Evolutionary conservation across 1,140 invertebrate genomes (phyloP), one percentile per base, ranked within the genome.

Genomic region (Drosophila bifasciata): DNA sequence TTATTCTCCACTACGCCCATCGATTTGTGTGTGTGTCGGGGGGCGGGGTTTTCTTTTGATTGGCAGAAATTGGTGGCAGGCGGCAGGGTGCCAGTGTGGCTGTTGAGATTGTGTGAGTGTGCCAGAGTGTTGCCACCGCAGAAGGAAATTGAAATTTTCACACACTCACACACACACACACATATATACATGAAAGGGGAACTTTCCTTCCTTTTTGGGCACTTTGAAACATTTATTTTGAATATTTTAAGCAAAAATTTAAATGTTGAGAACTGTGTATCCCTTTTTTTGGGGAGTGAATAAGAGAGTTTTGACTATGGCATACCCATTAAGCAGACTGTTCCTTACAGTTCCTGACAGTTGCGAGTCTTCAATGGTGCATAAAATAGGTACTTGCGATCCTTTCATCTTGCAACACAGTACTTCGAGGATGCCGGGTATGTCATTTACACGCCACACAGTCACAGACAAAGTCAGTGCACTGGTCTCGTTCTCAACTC

Each of bases 61-160:
- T 86, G 81, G 81, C 81, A 67, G 28, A 28, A 28, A 28, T 28
- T 28, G 72, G 75, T 67, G 70, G 32, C 32, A 36, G 28, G 1
- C 71, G 72, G 71, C 66, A 75, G 25, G 51, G 45, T 59, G 28
- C 32, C 23, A 36, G 28, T 21, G 19, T 19, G 28, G 3, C 3
- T 8, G 2, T 3, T 32, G 48, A 53, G 53, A 25, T 8, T 58
- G 19, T 49, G 13, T 58, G 19, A 44, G 13, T 48, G 21, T 71
- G 40, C 56, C 49, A 46, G 44, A 32, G 43, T 67, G 16, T 55
- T 56, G 50, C 39, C 23, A 41, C 40, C 28, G 58, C 55, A 58
- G 70, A 83, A 74, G 83, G 83, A 86, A 86, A 86, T 86, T 86
- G 79, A 72, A 86, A 86, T 86, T 76, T 66, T 81, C 78, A 64